Evolutionary conservation across 1,140 invertebrate species (phyloP), one percentile per base, ranked within the genome.

Genomic region (Cataglyphis hispanica): DNA sequence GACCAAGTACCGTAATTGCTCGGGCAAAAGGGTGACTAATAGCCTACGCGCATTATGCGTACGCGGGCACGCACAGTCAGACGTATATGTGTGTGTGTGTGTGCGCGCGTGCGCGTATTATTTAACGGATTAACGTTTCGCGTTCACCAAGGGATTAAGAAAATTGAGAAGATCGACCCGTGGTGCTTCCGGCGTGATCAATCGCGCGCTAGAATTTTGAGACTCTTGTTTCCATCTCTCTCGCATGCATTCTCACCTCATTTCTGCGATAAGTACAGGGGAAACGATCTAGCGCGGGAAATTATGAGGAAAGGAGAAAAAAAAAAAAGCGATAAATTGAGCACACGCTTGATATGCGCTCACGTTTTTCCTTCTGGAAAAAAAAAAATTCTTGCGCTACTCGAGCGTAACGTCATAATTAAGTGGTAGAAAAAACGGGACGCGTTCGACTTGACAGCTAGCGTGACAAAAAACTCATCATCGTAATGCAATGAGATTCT

Each of bases 11-110:
- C 67, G 74, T 86, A 86, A 90, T 90, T 86, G 87, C 84, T 84
- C 61, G 67, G 84, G 81, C 84, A 88, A 70, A 86, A 74, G 89
- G 85, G 84, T 88, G 89, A 90, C 89, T 87, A 90, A 90, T 88
- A 86, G 76, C 80, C 60, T 31, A 46, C 84, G 66, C 60, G 63
- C 64, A 11, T 25, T 40, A 22, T 43, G 3, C 27, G 31, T 61
- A 60, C 27, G 64, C 53, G 50, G 31, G 25, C 46, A 78, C 25
- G 66, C 76, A 69, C 63, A 25, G 31, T 31, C 72, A 25, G n/a
- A n/a, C n/a, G n/a, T n/a, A n/a, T n/a, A n/a, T n/a, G n/a, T n/a
- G n/a, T n/a, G n/a, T n/a, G n/a, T 58, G 46, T 34, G 63, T 13
- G 74, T 31, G 31, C 0, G 37, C 63, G 13, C 22, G 46, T 25